phyloP scores from a whole-genome alignment of 2,797 vertebrate genomes.

The Enteromius radiatus region DNA sequence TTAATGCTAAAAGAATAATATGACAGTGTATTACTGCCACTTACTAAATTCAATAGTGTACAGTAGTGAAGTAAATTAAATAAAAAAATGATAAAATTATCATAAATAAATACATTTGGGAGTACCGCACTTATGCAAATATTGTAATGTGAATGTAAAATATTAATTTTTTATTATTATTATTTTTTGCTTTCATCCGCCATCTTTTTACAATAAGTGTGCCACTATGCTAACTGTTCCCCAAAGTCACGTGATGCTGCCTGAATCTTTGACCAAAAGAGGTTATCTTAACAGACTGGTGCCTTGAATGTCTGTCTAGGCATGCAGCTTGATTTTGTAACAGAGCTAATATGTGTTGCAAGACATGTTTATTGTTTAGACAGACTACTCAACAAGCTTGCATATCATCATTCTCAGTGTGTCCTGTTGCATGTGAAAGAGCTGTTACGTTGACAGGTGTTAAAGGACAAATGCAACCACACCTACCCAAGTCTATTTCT shows the following conservation, averaged over 20 bases:
- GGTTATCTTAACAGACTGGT: neutral
- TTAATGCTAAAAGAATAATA: neutral
- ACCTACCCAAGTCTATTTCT: conserved; percentile 54
- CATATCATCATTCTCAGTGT: conserved; percentile 47
- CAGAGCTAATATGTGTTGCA: neutral
- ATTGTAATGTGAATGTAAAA: neutral
- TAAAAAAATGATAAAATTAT: neutral
- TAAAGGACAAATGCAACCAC: conserved; percentile 58
- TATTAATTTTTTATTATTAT: neutral
- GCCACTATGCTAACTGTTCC: neutral
- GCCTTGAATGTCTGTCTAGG: neutral
- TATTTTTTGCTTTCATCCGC: neutral
- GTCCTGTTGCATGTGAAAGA: conserved; percentile 50
- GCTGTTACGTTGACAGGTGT: conserved; percentile 57
- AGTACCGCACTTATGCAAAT: neutral
- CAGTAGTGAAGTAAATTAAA: neutral
- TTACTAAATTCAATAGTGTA: neutral
- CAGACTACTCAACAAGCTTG: neutral
- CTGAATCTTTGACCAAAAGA: conserved; percentile 1
- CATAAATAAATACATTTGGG: neutral
- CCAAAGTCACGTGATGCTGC: neutral
- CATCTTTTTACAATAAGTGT: neutral
- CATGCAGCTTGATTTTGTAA: conserved; percentile 7
- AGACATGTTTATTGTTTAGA: conserved; percentile 23
- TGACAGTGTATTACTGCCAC: neutral